phyloP scores from a whole-genome alignment of 2,888 invertebrate genomes.

The Acleris cristana region DNA sequence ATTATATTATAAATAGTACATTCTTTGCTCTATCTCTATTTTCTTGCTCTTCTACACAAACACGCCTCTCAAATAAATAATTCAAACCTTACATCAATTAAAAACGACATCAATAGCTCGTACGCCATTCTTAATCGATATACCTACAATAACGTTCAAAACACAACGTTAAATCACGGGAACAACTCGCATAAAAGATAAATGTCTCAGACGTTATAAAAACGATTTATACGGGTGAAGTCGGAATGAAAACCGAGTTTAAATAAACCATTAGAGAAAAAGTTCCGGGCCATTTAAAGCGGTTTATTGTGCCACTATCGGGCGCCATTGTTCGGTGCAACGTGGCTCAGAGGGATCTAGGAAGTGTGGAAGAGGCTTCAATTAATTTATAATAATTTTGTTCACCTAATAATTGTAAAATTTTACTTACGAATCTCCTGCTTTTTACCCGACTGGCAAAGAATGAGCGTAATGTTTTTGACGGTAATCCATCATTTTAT shows the following conservation, averaged over 20 bases:
- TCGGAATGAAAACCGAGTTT: conserved; percentile 79
- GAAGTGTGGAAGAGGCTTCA: conserved; percentile 18
- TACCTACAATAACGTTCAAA: conserved; percentile 52
- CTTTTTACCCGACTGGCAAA: too few species aligned
- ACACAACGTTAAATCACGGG: conserved; percentile 72
- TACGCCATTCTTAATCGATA: conserved; percentile 6
- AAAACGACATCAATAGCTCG: conserved; percentile 6
- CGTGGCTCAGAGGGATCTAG: conserved; percentile 51
- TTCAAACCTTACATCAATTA: not conserved
- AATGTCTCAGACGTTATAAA: conserved; percentile 77
- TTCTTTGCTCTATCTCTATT: too few species aligned
- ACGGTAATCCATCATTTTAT: too few species aligned
- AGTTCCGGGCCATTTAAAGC: conserved; percentile 81
- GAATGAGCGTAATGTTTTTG: too few species aligned
- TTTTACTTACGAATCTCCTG: too few species aligned
- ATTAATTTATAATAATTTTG: not conserved
- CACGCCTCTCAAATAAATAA: conserved; percentile 8
- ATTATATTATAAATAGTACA: too few species aligned
- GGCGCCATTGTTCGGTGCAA: conserved; percentile 73
- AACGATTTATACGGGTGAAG: conserved; percentile 74
- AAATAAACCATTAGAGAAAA: conserved; percentile 82
- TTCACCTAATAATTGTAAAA: too few species aligned
- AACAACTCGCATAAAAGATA: conserved; percentile 76
- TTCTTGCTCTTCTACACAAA: not conserved
- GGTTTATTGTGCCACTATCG: conserved; percentile 78